phyloP scores from a whole-genome alignment of 2,113 vertebrate genomes.

The Thalassoma bifasciatum region DNA sequence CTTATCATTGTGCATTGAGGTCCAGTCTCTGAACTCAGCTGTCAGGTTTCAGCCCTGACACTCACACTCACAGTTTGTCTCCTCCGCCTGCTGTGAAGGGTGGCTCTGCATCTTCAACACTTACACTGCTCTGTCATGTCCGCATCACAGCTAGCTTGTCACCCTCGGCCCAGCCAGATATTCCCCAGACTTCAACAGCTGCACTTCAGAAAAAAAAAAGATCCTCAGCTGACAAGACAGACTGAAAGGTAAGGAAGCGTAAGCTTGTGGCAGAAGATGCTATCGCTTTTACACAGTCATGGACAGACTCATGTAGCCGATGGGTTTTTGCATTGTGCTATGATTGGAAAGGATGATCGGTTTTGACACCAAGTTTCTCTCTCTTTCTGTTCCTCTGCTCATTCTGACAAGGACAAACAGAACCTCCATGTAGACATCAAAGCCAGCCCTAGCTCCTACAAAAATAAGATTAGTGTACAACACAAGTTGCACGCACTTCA shows the following conservation, averaged over 20 bases:
- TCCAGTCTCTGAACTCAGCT: conserved; percentile 13
- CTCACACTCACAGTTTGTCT: conserved; percentile 42
- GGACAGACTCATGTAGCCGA: no score
- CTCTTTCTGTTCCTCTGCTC: no score
- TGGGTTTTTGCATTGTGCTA: no score
- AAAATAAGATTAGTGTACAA: no score
- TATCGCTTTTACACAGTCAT: not conserved
- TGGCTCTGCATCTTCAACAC: conserved; percentile 17
- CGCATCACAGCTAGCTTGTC: not conserved
- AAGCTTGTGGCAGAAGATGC: not conserved
- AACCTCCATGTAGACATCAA: no score
- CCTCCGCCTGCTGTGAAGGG: conserved; percentile 2
- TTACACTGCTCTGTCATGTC: not conserved
- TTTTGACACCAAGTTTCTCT: no score
- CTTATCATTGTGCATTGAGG: conserved; percentile 10
- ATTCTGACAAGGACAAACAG: no score
- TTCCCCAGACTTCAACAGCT: conserved; percentile 6
- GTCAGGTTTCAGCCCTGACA: conserved; percentile 19
- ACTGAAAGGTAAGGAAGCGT: not conserved
- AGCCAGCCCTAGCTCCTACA: no score
- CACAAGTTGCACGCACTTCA: no score
- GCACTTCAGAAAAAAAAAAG: conserved; percentile 7
- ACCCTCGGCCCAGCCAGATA: conserved; percentile 6
- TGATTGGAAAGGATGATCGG: no score
- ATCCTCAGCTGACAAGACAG: not conserved